Evolutionary conservation across 2,888 invertebrate species (phyloP), one percentile per base, ranked within the genome.

Genomic region (Morpho achilles): DNA sequence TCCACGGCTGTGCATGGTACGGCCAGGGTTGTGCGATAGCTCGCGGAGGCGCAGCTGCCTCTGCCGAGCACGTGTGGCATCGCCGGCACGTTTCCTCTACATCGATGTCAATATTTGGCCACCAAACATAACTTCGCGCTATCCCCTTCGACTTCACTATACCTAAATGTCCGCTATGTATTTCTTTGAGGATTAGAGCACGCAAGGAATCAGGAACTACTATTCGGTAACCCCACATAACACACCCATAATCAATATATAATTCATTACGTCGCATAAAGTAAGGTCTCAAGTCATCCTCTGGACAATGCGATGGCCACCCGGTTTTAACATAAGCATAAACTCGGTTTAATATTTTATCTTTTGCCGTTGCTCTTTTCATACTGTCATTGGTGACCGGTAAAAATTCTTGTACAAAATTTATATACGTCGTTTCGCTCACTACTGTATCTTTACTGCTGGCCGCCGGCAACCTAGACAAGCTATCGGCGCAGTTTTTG

Each of bases 201-300:
- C 45, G 45, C 6, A 45, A n/a, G 3, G 6, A n/a, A 45, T 6
- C n/a, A 45, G 45, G 45, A 6, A 45, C 42, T 8, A 45, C 45
- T n/a, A 45, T n/a, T 6, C 45, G 45, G n/a, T 45, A 45, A n/a
- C 45, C 45, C 45, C 45, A 45, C 45, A 45, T 45, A 45, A 45
- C 10, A 45, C 45, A 45, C n/a, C 45, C 45, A 45, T 45, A 45
- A 45, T 45, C 45, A n/a, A 45, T n/a, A 45, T 9, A 45, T 45
- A n/a, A 45, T 9, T 45, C 8, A n/a, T 9, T 45, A 45, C n/a
- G n/a, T 9, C 8, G 6, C 10, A 7, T n/a, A 7, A 6, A 6
- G n/a, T n/a, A n/a, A 45, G 45, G 45, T 6, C 10, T 45, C 10
- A 45, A n/a, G 6, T 45, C 45, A n/a, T 45, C 45, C 10, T 45